Evolutionary conservation across 2,888 invertebrate genomes (phyloP).

Genomic region (Branchellion lobata): DNA sequence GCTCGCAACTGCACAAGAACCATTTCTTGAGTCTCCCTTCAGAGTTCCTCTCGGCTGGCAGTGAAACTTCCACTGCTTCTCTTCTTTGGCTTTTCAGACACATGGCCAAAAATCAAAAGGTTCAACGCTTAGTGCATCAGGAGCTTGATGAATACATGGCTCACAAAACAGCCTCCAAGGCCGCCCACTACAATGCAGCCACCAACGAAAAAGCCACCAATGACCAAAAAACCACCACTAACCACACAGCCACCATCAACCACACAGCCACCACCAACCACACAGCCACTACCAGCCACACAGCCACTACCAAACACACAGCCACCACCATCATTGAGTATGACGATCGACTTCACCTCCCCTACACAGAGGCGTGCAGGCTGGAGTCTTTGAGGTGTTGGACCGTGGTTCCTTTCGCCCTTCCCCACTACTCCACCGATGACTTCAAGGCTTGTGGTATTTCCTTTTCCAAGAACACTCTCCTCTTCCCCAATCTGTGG

Average conservation of each 20-base stretch:
- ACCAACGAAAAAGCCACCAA: too few relatives aligned
- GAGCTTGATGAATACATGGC: constrained; percentile 54
- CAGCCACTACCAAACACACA: too few relatives aligned
- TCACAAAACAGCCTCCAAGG: neutral
- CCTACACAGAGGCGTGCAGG: constrained; percentile 56
- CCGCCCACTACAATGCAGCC: too few relatives aligned
- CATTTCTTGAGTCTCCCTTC: constrained; percentile 55
- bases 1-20: constrained; percentile 31
- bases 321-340: constrained; percentile 48
- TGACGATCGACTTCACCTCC: constrained; percentile 53
- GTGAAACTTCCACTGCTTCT: constrained; percentile 58
- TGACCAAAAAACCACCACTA: too few relatives aligned
- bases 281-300: too few relatives aligned
- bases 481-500: constrained; percentile 58
- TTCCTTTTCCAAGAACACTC: constrained; percentile 54
- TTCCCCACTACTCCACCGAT: constrained; percentile 56
- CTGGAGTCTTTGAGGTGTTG: constrained; percentile 56
- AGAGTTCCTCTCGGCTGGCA: constrained; percentile 58
- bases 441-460: constrained; percentile 50
- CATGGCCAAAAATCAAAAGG: constrained; percentile 55
- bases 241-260: too few relatives aligned
- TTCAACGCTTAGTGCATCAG: constrained; percentile 54
- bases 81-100: constrained; percentile 57
- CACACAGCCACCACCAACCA: too few relatives aligned
- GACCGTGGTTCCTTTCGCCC: constrained; percentile 57